Evolutionary conservation across 2,888 invertebrate genomes (phyloP).

Genomic region (Eristalis intricaria): DNA sequence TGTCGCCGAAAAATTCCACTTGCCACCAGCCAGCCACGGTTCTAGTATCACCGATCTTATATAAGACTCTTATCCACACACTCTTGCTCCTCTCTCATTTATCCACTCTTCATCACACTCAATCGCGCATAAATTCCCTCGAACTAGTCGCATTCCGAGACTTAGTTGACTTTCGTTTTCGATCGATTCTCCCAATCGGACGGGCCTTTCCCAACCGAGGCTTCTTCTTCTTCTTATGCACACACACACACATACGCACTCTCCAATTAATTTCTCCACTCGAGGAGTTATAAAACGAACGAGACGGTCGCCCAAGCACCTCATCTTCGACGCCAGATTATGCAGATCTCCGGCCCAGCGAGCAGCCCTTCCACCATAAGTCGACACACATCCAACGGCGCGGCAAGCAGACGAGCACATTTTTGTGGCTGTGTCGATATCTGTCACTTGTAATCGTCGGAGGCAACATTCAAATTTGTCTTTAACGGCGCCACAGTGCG

Average conservation of each 20-base stretch:
- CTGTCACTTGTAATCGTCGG: neutral
- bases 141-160: constrained; percentile 20
- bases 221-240: constrained; percentile 23
- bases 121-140: constrained; percentile 25
- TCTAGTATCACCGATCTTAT: neutral
- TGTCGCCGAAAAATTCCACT: neutral
- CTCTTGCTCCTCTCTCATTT: neutral
- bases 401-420: neutral
- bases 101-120: neutral
- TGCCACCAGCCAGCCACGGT: neutral
- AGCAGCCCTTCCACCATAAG: neutral
- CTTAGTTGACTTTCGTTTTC: constrained; percentile 60
- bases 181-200: constrained; percentile 7
- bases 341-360: neutral
- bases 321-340: neutral
- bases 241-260: neutral
- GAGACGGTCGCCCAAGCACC: neutral
- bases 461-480: constrained; percentile 8
- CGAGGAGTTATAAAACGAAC: constrained; percentile 33
- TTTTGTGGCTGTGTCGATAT: neutral
- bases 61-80: neutral
- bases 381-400: neutral
- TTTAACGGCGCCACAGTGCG: constrained; percentile 23
- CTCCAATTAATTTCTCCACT: constrained; percentile 45
- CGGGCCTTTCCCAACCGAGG: constrained; percentile 38